Conservation (phyloP, 2,888 invertebrate species). For the Euplexia lucipara region DNA sequence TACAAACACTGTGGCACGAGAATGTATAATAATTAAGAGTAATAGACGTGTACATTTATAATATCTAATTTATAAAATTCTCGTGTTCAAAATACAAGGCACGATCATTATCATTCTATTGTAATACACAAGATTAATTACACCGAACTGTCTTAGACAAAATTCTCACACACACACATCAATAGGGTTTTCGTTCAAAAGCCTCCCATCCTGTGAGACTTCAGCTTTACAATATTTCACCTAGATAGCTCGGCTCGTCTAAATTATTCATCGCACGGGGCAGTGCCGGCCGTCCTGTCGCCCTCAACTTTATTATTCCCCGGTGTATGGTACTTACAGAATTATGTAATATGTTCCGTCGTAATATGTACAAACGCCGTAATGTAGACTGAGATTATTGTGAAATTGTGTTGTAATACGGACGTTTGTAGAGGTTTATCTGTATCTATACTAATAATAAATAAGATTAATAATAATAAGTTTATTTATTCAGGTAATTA, state of each 20-base stretch:
- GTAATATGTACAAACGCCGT: constrained; percentile 53
- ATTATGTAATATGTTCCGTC: constrained; percentile 75
- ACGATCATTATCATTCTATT: background rate
- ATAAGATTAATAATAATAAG: too few relatives aligned
- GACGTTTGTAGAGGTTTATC: background rate
- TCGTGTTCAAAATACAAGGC: too few relatives aligned
- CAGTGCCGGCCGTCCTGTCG: constrained; percentile 70
- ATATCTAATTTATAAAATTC: too few relatives aligned
- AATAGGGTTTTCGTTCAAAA: constrained; percentile 38
- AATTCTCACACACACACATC: constrained; percentile 19
- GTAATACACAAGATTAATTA: constrained; percentile 30
- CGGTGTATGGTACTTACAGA: constrained; percentile 76
- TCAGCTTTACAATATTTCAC: constrained; percentile 61
- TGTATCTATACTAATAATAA: too few relatives aligned
- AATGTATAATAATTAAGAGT: too few relatives aligned
- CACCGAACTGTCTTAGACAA: constrained; percentile 21
- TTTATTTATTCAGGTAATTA: too few relatives aligned
- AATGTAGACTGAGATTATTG: constrained; percentile 68
- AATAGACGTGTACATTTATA: too few relatives aligned
- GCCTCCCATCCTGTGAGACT: constrained; percentile 30
- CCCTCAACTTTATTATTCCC: constrained; percentile 76
- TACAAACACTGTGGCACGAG: too few relatives aligned
- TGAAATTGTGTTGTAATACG: constrained; percentile 27
- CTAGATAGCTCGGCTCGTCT: constrained; percentile 64
- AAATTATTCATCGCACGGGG: constrained; percentile 75